Conservation (phyloP, 2,113 vertebrate genomes). For the Eulemur macaco region DNA sequence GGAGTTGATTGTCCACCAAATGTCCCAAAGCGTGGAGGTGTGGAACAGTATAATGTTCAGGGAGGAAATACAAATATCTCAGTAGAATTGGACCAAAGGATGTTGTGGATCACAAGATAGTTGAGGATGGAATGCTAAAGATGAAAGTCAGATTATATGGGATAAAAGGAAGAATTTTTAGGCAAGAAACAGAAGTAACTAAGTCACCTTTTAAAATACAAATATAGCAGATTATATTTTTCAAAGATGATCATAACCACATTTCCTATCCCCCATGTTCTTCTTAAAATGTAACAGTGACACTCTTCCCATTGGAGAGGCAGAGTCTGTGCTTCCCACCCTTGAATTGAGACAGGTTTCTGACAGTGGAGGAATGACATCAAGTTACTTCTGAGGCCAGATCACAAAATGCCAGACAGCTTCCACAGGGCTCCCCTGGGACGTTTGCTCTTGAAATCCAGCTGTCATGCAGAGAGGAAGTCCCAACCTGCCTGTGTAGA, state of each 20-base stretch:
- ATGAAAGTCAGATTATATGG: neutral
- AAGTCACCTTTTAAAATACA: neutral
- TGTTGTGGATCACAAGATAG: neutral
- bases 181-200: neutral
- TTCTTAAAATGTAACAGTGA: neutral
- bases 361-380: neutral
- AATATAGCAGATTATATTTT: neutral
- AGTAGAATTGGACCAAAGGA: neutral
- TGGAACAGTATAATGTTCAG: neutral
- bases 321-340: neutral
- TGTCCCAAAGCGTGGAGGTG: neutral
- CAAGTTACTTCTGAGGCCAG: neutral
- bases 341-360: neutral
- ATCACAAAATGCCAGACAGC: neutral
- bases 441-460: neutral
- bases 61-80: neutral
- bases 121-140: rapidly evolving
- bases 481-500: neutral
- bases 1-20: neutral
- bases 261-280: neutral
- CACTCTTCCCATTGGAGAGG: neutral
- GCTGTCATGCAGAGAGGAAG: neutral
- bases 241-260: neutral
- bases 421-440: neutral
- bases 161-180: neutral